Base-by-base conservation (phyloP, 2,797 vertebrate species). In the Micromesistius poutassou region DNA sequence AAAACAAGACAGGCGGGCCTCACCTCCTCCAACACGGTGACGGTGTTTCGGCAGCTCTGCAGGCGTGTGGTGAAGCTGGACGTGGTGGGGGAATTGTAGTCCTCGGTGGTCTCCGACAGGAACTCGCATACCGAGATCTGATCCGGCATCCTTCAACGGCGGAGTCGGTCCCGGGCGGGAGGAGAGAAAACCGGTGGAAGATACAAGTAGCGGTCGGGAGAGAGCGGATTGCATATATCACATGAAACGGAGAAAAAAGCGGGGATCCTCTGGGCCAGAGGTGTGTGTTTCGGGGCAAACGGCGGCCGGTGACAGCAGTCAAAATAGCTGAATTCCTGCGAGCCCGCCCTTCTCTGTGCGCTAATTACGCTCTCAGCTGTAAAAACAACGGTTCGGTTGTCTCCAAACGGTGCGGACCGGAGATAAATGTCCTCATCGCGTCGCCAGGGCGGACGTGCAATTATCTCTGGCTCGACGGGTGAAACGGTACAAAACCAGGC, bases 71-170 rank as follows among this genome's bases (percentile, higher is more conserved):
- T 99, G 94, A 99, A 99, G 94, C 97, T 99, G 95, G 98, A 99
- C 71, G 98, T 99, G 55, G 98, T 99, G 80, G 98, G 98, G 79
- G 98, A 99, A 94, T 98, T 99, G 94, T 99, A 99, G 96, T 99
- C 98, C 95, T 99, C 97, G 89, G 96, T 98, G 80, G 97, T 97
- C 95, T 99, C 97, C 91, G 96, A 96, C 91, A 99, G 97, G 94
- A 99, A 99, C 96, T 99, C 97, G 94, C 96, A 97, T 90, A 99
- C 98, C 90, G 96, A 96, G 94, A 99, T 99, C 94, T 98, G 98
- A 97, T 99, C 97, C 94, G 97, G 98, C 98, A 99, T 99, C 97
- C 96, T 98, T 90, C 82, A 84, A 82, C 76, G 76, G 72, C 80
- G 75, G 76, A 87, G 84, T 88, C 86, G 84, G 89, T 91, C 46